Conservation (phyloP, 2,888 invertebrate species). For the Diarsia rubi region DNA sequence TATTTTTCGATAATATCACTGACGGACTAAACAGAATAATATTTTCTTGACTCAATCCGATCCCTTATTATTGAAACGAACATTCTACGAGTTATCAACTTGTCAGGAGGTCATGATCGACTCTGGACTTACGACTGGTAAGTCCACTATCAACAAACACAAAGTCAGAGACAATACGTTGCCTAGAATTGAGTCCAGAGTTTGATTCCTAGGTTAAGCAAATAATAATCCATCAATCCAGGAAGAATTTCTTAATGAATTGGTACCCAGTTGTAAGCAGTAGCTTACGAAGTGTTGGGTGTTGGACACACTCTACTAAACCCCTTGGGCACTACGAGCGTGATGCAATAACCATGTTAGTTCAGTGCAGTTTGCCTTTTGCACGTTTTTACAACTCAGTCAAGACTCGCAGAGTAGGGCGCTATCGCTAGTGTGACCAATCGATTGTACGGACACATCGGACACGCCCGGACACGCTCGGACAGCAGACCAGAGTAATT, state of each 20-base stretch:
- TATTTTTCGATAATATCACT: too few relatives aligned
- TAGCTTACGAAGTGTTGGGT: not conserved
- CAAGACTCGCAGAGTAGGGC: not conserved
- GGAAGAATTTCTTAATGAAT: not conserved
- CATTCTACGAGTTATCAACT: not conserved
- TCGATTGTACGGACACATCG: conserved; percentile 73
- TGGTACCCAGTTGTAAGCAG: not conserved
- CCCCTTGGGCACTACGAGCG: not conserved
- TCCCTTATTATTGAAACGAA: too few relatives aligned
- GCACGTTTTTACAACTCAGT: not conserved
- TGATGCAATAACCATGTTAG: not conserved
- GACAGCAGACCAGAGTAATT: conserved; percentile 47
- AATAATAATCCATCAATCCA: not conserved
- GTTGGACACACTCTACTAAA: not conserved
- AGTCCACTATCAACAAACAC: not conserved
- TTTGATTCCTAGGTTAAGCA: not conserved
- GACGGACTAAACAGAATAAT: too few relatives aligned
- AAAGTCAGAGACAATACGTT: not conserved
- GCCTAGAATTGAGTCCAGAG: too few relatives aligned
- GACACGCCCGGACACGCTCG: conserved; percentile 72
- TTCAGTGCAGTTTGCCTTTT: not conserved
- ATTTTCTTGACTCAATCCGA: too few relatives aligned
- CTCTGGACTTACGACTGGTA: not conserved
- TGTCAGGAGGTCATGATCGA: not conserved
- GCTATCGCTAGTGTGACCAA: conserved; percentile 72